phyloP scores from a whole-genome alignment of 2,113 vertebrate genomes.

The Eubucco bourcierii region DNA sequence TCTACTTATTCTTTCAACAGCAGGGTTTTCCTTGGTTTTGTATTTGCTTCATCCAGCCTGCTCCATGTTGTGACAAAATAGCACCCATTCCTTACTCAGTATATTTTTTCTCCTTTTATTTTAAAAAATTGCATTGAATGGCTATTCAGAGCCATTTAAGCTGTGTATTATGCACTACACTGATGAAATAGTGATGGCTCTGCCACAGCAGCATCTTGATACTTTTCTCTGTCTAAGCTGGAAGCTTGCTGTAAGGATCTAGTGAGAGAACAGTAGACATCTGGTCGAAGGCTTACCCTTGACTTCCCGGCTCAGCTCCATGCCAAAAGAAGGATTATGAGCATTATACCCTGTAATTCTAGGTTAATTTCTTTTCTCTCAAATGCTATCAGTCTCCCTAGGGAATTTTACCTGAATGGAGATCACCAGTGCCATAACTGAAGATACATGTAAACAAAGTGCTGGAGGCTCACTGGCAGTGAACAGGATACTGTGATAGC shows the following conservation, averaged over 20 bases:
- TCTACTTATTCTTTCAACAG: neutral
- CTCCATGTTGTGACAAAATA: neutral
- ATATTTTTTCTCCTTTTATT: neutral
- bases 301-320: neutral
- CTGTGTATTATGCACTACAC: neutral
- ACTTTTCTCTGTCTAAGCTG: neutral
- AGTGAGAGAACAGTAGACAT: neutral
- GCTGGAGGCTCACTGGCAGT: neutral
- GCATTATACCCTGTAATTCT: constrained; percentile 24
- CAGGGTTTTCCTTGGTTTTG: neutral
- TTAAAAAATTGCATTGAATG: neutral
- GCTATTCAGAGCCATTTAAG: neutral
- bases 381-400: neutral
- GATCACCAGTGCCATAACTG: neutral
- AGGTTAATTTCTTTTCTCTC: constrained; percentile 23
- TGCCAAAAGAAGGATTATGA: neutral
- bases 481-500: neutral
- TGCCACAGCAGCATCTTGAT: neutral
- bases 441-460: neutral
- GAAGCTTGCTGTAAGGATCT: neutral
- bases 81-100: neutral
- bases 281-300: constrained; percentile 40
- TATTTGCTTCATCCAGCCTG: neutral
- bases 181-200: neutral
- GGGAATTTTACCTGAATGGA: neutral